Base-by-base conservation (phyloP, 1,140 invertebrate genomes). In the Notospermus geniculatus region DNA sequence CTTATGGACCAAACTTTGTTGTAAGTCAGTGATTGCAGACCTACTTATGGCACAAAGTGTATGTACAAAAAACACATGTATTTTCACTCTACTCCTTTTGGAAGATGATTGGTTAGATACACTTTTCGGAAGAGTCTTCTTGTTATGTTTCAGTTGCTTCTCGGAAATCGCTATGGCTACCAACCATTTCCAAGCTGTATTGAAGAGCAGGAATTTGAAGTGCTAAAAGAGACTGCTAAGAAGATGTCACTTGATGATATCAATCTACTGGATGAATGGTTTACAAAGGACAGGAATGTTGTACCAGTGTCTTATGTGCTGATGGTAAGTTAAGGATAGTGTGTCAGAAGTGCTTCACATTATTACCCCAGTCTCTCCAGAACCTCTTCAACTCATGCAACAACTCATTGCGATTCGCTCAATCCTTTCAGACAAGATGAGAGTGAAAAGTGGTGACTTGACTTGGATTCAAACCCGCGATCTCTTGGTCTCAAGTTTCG, bases 201-300 rank as follows among this genome's bases (percentile, higher is more conserved):
- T 13, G 22, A 59, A 2, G 57, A 66, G 22, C 45, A 67, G 11
- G 70, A 73, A 43, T 78, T 74, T 66, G 62, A 72, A 22, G 30
- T 59, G 1, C 28, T 79, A n/a, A 53, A 58, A 22, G 36, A 56
- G 23, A 61, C 64, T 43, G 68, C 68, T 1, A 64, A 61, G 17
- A 52, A 55, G 25, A 55, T 62, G 4, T 28, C 53, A 1, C 52
- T 66, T 13, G 4, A 22, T 23, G 92, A 95, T 65, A 87, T 88
- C 0, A 87, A 85, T 15, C 80, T 95, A 2, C 82, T 98, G 39
- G 92, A 97, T 71, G 89, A 87, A 4, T 97, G 95, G 95, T 98
- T 97, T 78, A 89, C 92, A 72, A 92, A 93, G 77, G 95, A 98
- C 74, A 90, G 90, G 53, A 98, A 97, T 77, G 91, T 93, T 0